Base-by-base conservation (phyloP, 2,888 invertebrate genomes). In the Rhodophaea formosa region DNA sequence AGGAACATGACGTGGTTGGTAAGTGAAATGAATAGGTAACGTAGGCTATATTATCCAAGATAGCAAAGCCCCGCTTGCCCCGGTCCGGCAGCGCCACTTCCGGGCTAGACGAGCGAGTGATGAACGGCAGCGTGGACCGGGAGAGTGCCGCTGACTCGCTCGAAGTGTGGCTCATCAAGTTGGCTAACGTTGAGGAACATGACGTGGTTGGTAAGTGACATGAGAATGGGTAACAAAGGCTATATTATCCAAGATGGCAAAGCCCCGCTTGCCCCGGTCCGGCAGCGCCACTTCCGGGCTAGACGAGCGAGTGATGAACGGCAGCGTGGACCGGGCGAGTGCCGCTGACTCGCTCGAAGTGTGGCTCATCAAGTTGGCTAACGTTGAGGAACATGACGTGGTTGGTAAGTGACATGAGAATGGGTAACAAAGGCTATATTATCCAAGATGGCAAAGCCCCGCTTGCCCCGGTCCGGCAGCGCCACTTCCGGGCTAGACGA, bases 361-460 rank as follows among this genome's bases (percentile, higher is more conserved):
- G 59, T 70, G 88, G 51, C 66, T 92, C 56, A 89, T 92, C 30
- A 88, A 86, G 70, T 70, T 92, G 67, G 81, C 87, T 1, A 83
- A 78, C 52, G 74, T 77, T 3, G 86, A 88, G 56, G 90, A 90
- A 56, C 80, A 81, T 62, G 90, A 90, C 63, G 89, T 88, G 71
- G 82, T 91, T 39, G 91, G 91, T 90, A 54, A 82, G 89, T 75
- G n/a, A n/a, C n/a, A n/a, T n/a, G n/a, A n/a, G n/a, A n/a, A n/a
- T n/a, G n/a, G n/a, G n/a, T n/a, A n/a, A n/a, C n/a, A n/a, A n/a
- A n/a, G n/a, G n/a, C n/a, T n/a, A n/a, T n/a, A n/a, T n/a, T 91
- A 0, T 80, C 84, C 3, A 90, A 90, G 60, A 89, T 89, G 29
- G 62, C 79, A 5, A 83, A 84, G 59, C 79, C 87, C 0, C 82